phyloP scores from a whole-genome alignment of 2,113 vertebrate species.

The Leuciscus idus region DNA sequence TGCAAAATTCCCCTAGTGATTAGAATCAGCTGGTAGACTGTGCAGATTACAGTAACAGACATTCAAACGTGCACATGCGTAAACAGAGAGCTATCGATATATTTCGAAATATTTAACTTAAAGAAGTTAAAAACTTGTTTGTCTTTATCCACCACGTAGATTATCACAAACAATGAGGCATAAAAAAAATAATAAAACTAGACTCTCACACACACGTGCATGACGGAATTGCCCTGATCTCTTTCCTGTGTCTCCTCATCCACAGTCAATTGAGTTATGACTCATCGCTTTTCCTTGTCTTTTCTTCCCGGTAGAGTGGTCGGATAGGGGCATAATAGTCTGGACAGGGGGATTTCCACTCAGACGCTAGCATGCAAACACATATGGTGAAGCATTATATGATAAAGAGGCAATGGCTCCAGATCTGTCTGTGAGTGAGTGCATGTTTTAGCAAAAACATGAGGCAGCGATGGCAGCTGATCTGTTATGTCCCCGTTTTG shows the following conservation, averaged over 20 bases:
- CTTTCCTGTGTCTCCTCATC: slow-evolving; percentile 32
- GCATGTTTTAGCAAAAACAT: slow-evolving; percentile 8
- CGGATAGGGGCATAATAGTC: slow-evolving; percentile 10
- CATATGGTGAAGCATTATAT: slow-evolving; percentile 27
- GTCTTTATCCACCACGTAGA: neutral
- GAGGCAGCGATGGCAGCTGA: neutral
- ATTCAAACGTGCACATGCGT: slow-evolving; percentile 36
- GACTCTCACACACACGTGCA: neutral
- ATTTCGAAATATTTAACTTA: too few relatives aligned
- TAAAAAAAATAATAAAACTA: neutral
- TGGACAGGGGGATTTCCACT: slow-evolving; percentile 24
- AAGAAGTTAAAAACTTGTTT: neutral
- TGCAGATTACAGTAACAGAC: slow-evolving; percentile 35
- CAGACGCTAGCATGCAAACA: slow-evolving; percentile 1
- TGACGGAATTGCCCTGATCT: neutral
- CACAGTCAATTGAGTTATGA: slow-evolving; percentile 22
- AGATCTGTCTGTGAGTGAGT: slow-evolving; percentile 8
- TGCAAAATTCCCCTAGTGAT: slow-evolving; percentile 42
- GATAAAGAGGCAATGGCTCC: slow-evolving; percentile 19
- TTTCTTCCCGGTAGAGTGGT: slow-evolving; percentile 10
- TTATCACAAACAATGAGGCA: neutral
- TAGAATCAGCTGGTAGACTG: slow-evolving; percentile 40
- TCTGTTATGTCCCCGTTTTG: neutral
- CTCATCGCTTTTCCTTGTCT: slow-evolving; percentile 16
- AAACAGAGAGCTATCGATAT: neutral